These are phyloP conservation scores for Lepidotrigona ventralis DNA, from an alignment of 1,140 invertebrate species.

Conservation along the genomic window DNA sequence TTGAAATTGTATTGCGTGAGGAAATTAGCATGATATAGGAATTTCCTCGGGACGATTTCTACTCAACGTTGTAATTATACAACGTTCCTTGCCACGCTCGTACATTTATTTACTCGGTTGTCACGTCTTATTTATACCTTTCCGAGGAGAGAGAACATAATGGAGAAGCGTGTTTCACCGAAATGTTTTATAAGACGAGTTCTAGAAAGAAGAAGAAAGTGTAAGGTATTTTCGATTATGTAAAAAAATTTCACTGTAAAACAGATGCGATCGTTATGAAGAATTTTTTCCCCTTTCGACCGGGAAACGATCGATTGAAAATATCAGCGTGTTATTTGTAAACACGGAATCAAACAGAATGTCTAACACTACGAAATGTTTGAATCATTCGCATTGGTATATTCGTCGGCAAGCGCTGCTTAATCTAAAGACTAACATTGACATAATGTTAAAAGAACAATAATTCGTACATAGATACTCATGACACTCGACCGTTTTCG, in stretches of 20 bases:
- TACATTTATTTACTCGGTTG: not conserved
- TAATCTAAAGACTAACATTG: not conserved
- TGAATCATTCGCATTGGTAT: not conserved
- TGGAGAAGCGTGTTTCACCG: too few species aligned
- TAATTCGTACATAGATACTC: not conserved
- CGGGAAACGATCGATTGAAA: not conserved
- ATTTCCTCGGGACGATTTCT: not conserved
- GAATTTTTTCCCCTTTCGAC: not conserved
- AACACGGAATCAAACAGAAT: not conserved
- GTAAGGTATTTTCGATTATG: conserved; percentile 7
- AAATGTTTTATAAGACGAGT: not conserved
- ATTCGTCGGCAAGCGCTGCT: not conserved
- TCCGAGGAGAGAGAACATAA: not conserved
- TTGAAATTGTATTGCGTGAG: not conserved
- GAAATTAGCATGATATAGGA: not conserved
- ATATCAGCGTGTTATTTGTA: not conserved
- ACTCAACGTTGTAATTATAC: not conserved
- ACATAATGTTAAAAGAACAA: not conserved
- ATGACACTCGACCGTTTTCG: not conserved
- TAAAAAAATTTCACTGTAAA: conserved; percentile 36
- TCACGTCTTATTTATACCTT: not conserved
- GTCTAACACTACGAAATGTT: not conserved
- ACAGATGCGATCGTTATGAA: not conserved
- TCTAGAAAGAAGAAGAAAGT: conserved; percentile 20
- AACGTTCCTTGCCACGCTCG: not conserved